Base-by-base conservation (phyloP, 2,113 vertebrate species). In the Chaetodon trifascialis region DNA sequence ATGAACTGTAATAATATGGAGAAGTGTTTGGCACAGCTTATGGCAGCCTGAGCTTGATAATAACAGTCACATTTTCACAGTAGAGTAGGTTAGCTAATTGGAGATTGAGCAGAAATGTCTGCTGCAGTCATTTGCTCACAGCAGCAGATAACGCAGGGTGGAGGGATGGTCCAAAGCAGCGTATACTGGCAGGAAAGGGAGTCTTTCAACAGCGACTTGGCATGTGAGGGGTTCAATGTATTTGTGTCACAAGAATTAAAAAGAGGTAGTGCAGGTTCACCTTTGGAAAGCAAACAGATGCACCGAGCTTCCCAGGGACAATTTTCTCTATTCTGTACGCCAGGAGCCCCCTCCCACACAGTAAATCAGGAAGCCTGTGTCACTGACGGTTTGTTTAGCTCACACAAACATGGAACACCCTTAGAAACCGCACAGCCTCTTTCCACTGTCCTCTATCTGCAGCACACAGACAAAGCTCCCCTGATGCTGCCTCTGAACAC, bases 361-460 rank as follows among this genome's bases (percentile, higher is more conserved):
- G 25, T 83, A 1, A 70, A 77, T 87, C 90, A 93, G 92, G 91
- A 93, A 92, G 89, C 73, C 82, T 80, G 62, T 70, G 85, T 89
- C 83, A 85, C 63, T 60, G 84, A 86, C 78, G 85, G 88, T 86
- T 87, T 73, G 70, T 91, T 92, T 88, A 84, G 73, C 87, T 76
- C 86, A 36, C 87, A 91, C 75, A 82, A 86, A 85, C 72, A 76
- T 54, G 34, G 65, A 88, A 85, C 72, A 90, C 74, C 74, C 79
- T 76, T 82, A 84, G 82, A 91, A 91, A 89, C 68, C 38, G 17
- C 30, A 51, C 67, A 71, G 66, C 73, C 79, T 79, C 73, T 91
- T 88, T 79, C 68, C 82, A 77, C 66, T 54, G 47, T 86, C 71
- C 76, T 76, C 54, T 49, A 60, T 85, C 76, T 17, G 17, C 56